A percentile compares a stretch with the other conserved stretches of the same genome.
phyloP scores from a whole-genome alignment of 1,140 invertebrate genomes.

The Heliothis virescens region DNA sequence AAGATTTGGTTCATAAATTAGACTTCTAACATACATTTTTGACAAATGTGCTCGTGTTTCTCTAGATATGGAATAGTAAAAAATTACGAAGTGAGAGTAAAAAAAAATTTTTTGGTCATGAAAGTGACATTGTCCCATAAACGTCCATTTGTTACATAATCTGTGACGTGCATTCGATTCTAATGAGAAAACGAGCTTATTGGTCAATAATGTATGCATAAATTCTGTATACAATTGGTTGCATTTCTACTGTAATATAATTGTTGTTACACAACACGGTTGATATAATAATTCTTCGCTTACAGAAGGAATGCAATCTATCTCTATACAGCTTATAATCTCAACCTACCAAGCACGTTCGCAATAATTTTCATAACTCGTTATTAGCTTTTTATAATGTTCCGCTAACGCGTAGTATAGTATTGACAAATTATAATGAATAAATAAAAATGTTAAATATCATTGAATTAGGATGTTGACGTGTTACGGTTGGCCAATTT shows the following conservation, averaged over 20 bases:
- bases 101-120: too few relatives aligned
- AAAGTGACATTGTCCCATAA: neutral
- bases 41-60: too few relatives aligned
- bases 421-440: constrained; percentile 59
- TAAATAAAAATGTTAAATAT: constrained; percentile 62
- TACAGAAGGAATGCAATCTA: neutral
- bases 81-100: neutral
- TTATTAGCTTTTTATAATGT: constrained; percentile 80
- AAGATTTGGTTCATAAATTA: too few relatives aligned
- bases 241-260: neutral
- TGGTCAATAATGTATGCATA: neutral
- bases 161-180: neutral
- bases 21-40: too few relatives aligned
- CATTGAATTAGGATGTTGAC: constrained; percentile 64
- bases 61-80: too few relatives aligned
- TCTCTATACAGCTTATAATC: neutral
- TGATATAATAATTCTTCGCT: neutral
- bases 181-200: neutral
- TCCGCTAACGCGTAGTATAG: constrained; percentile 75
- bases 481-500: constrained; percentile 65
- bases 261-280: too few relatives aligned
- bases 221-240: neutral
- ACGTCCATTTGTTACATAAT: neutral
- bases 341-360: constrained; percentile 57
- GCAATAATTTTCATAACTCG: constrained; percentile 73